These are phyloP conservation scores for Falco columbarius DNA, from an alignment of 2,797 vertebrate genomes.

Conservation along the genomic window DNA sequence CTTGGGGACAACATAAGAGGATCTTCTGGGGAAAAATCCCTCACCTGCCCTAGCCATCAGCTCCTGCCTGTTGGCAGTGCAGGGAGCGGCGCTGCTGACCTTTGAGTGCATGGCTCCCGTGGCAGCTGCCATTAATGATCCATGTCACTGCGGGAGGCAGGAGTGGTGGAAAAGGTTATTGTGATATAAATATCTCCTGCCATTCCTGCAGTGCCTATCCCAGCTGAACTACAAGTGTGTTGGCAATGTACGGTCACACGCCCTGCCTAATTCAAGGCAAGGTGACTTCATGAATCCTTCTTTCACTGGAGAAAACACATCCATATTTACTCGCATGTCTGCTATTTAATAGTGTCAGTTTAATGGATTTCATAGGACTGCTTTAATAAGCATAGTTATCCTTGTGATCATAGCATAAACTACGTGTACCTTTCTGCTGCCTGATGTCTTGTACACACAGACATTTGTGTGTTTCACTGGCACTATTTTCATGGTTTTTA, in stretches of 20 bases:
- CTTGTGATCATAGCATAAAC: background rate
- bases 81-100: background rate
- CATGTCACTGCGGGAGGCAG: rapidly evolving
- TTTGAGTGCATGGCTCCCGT: background rate
- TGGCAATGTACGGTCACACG: background rate
- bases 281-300: background rate
- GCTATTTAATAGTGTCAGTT: background rate
- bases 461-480: background rate
- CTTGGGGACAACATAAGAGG: background rate
- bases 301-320: background rate
- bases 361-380: background rate
- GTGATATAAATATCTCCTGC: background rate
- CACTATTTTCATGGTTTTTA: background rate
- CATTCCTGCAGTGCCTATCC: rapidly evolving
- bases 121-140: background rate
- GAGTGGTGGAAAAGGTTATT: background rate
- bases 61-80: background rate
- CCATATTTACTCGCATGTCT: rapidly evolving
- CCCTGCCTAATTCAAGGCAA: background rate
- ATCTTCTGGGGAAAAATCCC: background rate
- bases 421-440: background rate
- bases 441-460: background rate
- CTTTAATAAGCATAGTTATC: background rate
- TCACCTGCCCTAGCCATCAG: background rate
- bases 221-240: background rate